Base-by-base conservation (phyloP, 2,113 vertebrate species). In the Cynocephalus volans region DNA sequence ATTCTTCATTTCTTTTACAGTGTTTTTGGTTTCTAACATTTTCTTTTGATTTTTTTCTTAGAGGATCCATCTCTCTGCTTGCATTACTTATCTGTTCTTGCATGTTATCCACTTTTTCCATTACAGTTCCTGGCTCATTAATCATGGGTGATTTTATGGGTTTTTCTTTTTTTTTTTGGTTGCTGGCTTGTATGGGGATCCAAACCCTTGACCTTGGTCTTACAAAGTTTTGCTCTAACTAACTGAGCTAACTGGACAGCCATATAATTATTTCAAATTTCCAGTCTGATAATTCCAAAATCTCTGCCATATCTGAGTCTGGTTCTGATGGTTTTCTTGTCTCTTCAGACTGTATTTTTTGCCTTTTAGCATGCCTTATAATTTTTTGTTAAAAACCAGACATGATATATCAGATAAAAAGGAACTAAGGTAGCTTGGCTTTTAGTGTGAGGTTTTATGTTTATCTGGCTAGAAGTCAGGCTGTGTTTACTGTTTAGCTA, bases 361-460 rank as follows among this genome's bases (percentile, higher is more conserved):
- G 12, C 8, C 11, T 60, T 60, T 94, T 85, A 69, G 52, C 65
- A 93, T 94, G 33, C 19, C 33, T 90, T 81, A 13, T 73, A 75
- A 67, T 41, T 96, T 95, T 92, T 94, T 83, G 21, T 28, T 87
- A 69, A 79, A 90, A 93, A 33, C 31, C 60, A 45, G 11, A 69
- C 48, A 26, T 41, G 41, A 41, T 41, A 41, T 41, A 41, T 41
- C 41, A 41, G 41, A 41, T 87, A 56, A 91, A 70, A 73, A 24
- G 23, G 17, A 81, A 36, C 36, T 33, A 50, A 90, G 65, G n/a
- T 52, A 67, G 18, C 56, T 60, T 64, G 41, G 10, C 62, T 33
- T 76, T 70, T 81, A 69, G n/a, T 65, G 52, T 85, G 21, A 86
- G 19, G 15, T 36, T 91, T 96, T 95, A n/a, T 93, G 36, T 93